Percentiles rank a stretch among this genome's conserved stretches.
Evolutionary conservation across 2,113 vertebrate species (phyloP).

Genomic region (Columba livia): DNA sequence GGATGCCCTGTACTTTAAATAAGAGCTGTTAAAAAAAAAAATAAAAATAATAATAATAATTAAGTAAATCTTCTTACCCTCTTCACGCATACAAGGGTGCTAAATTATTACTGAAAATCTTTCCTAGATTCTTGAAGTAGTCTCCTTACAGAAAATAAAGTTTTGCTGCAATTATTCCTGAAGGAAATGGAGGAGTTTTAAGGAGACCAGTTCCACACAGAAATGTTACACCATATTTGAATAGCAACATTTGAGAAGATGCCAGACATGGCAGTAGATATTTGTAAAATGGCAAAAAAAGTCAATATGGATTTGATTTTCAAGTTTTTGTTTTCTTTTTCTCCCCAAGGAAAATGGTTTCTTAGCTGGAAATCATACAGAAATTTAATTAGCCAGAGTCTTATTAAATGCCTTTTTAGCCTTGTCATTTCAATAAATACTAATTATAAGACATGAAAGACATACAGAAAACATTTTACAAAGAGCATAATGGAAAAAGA

Average conservation of each 20-base stretch:
- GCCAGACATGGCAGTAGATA: not conserved
- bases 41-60: not conserved
- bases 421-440: not conserved
- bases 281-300: not conserved
- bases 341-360: not conserved
- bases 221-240: not conserved
- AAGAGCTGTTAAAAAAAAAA: not conserved
- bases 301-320: not conserved
- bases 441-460: not conserved
- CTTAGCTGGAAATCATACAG: not conserved
- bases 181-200: not conserved
- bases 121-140: not conserved
- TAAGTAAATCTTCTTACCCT: not conserved
- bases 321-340: not conserved
- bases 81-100: not conserved
- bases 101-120: not conserved
- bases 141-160: not conserved
- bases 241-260: not conserved
- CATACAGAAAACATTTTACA: not conserved
- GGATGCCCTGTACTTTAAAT: not conserved
- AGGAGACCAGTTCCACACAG: not conserved
- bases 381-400: not conserved
- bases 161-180: not conserved
- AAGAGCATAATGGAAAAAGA: not conserved
- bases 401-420: not conserved